These are phyloP conservation scores for Eciton burchellii DNA, from an alignment of 1,140 invertebrate species.

Conservation along the genomic window DNA sequence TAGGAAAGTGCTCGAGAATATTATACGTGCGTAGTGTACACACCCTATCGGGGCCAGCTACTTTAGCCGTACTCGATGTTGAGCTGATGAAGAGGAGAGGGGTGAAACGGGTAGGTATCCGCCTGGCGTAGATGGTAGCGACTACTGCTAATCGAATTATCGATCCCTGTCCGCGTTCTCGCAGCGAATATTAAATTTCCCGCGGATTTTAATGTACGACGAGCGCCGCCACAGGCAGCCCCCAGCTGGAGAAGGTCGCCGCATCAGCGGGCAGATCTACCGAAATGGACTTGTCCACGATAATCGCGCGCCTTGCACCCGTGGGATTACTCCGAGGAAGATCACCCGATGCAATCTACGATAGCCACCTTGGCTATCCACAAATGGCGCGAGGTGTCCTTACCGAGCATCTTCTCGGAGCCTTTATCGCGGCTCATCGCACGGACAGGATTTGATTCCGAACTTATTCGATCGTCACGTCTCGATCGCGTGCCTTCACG, in stretches of 20 bases:
- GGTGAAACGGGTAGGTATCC: constrained; percentile 51
- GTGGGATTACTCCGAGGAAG: not conserved
- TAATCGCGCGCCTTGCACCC: not conserved
- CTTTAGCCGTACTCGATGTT: constrained; percentile 71
- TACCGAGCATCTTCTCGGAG: not conserved
- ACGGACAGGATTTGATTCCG: not conserved
- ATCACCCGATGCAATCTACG: not conserved
- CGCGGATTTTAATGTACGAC: constrained; percentile 69
- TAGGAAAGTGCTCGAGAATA: constrained; percentile 78
- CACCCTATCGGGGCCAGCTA: constrained; percentile 62
- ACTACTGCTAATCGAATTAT: constrained; percentile 79
- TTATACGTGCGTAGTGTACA: constrained; percentile 72
- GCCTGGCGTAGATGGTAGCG: constrained; percentile 68
- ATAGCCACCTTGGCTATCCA: not conserved
- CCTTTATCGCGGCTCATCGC: not conserved
- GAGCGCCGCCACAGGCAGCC: constrained; percentile 40
- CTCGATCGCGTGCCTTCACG: not conserved
- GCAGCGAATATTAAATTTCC: constrained; percentile 73
- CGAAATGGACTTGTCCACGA: constrained; percentile 12
- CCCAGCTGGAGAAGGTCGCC: constrained; percentile 1
- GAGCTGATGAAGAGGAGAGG: constrained; percentile 35
- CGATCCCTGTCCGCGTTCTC: constrained; percentile 71
- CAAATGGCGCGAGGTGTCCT: not conserved
- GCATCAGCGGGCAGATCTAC: not conserved
- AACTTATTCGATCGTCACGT: constrained; percentile 8